A percentile compares a stretch with the other conserved stretches of the same genome.
phyloP scores from a whole-genome alignment of 2,888 invertebrate genomes.

The Pyrocoelia pectoralis region DNA sequence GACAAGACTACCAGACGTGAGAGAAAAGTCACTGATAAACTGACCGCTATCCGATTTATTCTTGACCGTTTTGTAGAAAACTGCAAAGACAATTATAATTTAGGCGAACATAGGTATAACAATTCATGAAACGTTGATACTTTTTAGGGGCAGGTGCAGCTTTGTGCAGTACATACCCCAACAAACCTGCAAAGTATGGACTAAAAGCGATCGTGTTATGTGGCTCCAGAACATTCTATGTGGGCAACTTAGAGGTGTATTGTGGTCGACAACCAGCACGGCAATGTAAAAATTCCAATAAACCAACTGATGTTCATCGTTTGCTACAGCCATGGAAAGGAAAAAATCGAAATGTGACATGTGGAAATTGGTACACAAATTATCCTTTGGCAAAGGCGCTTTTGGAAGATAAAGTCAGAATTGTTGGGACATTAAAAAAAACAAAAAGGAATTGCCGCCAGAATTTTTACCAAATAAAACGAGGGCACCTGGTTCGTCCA shows the following conservation, averaged over 20 bases:
- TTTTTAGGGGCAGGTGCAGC: conserved; percentile 29
- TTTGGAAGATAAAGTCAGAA: too few relatives aligned
- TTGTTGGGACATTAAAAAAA: too few relatives aligned
- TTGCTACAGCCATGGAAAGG: conserved; percentile 25
- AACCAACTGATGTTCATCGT: conserved; percentile 29
- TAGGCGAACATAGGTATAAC: conserved; percentile 26
- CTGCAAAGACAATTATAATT: conserved; percentile 28
- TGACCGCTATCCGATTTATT: conserved; percentile 9
- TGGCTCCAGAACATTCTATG: conserved; percentile 39
- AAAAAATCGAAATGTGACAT: conserved; percentile 36
- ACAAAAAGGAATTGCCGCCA: too few relatives aligned
- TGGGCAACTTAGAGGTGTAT: conserved; percentile 28
- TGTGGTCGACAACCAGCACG: conserved; percentile 36
- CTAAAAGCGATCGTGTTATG: conserved; percentile 41
- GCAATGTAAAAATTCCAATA: conserved; percentile 28
- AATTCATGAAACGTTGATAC: conserved; percentile 32
- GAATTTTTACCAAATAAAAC: too few relatives aligned
- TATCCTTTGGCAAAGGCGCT: conserved; percentile 36
- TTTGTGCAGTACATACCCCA: conserved; percentile 40
- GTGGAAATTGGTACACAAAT: conserved; percentile 44
- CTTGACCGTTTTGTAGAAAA: conserved; percentile 15
- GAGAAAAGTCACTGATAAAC: conserved; percentile 9
- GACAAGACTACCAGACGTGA: too few relatives aligned
- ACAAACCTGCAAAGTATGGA: conserved; percentile 43
- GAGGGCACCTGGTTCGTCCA: conserved; percentile 35